Conservation (phyloP, 2,113 vertebrate species). For the Helogale parvula region DNA sequence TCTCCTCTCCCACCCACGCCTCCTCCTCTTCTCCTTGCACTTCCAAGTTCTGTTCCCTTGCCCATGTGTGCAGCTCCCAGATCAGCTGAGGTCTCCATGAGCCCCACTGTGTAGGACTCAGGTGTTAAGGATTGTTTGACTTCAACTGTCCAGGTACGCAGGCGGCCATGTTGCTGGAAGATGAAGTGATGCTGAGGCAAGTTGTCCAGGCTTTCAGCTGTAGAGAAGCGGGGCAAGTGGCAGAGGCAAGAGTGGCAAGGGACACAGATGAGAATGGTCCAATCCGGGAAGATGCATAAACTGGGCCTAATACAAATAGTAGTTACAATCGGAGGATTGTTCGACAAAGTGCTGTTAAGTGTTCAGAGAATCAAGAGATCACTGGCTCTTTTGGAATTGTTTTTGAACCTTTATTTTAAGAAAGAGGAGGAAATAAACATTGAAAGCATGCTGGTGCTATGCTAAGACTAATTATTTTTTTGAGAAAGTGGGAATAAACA, state of each 20-base stretch:
- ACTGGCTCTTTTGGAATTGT: neutral
- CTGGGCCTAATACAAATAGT: neutral
- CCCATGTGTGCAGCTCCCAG: fast-evolving
- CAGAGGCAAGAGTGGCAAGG: neutral
- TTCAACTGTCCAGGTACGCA: neutral
- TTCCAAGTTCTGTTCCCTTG: neutral
- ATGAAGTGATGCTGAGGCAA: fast-evolving
- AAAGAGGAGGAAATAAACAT: neutral
- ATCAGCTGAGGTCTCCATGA: neutral
- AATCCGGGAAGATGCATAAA: too few relatives aligned
- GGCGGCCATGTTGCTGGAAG: neutral
- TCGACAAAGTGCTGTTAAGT: neutral
- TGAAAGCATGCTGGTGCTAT: neutral
- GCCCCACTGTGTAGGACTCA: fast-evolving
- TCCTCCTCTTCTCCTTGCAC: neutral
- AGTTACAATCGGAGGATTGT: neutral
- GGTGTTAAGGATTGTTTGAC: too few relatives aligned
- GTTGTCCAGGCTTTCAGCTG: neutral
- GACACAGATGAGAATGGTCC: too few relatives aligned
- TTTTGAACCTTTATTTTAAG: conserved; percentile 41
- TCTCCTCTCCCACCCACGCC: neutral
- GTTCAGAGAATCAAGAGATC: neutral
- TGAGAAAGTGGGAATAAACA: conserved; percentile 32
- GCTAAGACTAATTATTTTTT: neutral
- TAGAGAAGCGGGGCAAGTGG: too few relatives aligned